phyloP scores from a whole-genome alignment of 1,140 invertebrate species.

The Aphelinus atriplicis region DNA sequence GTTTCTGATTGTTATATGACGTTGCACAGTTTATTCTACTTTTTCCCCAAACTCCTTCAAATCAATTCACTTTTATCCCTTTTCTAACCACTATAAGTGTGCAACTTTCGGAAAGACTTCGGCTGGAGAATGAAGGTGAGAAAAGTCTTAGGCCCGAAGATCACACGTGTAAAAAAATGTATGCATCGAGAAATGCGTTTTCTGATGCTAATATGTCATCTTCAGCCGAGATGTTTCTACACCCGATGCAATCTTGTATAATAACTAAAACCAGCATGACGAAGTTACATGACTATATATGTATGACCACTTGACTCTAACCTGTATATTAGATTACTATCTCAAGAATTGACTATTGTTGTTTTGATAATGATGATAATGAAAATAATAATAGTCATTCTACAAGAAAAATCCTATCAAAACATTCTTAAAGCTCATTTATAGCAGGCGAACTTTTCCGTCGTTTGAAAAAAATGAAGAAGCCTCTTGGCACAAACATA shows the following conservation, averaged over 20 bases:
- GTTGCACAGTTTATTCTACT: neutral
- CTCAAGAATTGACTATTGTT: slow-evolving; percentile 1
- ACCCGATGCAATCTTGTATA: slow-evolving; percentile 15
- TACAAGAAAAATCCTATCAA: no score
- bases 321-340: neutral
- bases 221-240: slow-evolving; percentile 2
- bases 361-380: slow-evolving; percentile 4
- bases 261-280: slow-evolving; percentile 8
- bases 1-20: neutral
- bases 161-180: no score
- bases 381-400: slow-evolving; percentile 1
- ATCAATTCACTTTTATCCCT: no score
- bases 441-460: no score
- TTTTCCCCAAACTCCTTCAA: neutral
- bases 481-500: no score
- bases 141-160: no score
- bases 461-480: no score
- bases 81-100: no score
- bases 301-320: slow-evolving; percentile 3
- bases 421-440: no score
- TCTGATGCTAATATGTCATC: neutral
- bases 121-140: no score
- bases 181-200: no score
- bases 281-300: slow-evolving; percentile 5
- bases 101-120: no score